Evolutionary conservation across 2,113 vertebrate genomes (phyloP).

Genomic region (Lepus americanus): DNA sequence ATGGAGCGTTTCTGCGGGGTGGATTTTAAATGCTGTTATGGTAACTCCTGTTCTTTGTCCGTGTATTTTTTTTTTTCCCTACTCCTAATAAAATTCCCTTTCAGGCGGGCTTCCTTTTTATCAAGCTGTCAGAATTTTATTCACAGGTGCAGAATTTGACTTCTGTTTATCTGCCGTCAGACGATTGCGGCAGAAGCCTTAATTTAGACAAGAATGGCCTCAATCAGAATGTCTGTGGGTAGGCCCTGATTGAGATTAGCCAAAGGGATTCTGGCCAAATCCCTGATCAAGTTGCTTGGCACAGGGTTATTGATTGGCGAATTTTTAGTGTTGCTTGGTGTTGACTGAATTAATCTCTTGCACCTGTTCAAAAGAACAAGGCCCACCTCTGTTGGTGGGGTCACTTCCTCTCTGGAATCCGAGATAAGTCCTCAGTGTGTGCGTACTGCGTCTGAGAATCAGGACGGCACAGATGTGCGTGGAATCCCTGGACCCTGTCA

Average conservation of each 20-base stretch:
- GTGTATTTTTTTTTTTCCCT: constrained; percentile 56
- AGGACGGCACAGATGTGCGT: neutral
- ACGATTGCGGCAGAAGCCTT: constrained; percentile 38
- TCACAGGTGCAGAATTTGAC: constrained; percentile 29
- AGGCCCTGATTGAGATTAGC: constrained; percentile 70
- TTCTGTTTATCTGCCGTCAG: constrained; percentile 63
- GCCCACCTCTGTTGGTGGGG: neutral
- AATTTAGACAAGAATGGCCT: constrained; percentile 65
- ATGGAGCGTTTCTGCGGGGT: neutral
- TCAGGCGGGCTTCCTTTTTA: neutral
- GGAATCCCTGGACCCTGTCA: neutral
- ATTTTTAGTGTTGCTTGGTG: constrained; percentile 75
- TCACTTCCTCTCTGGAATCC: constrained; percentile 75
- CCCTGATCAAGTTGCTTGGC: constrained; percentile 80
- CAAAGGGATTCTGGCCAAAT: constrained; percentile 76
- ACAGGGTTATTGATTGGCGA: constrained; percentile 74
- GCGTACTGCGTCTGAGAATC: neutral
- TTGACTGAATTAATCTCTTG: constrained; percentile 78
- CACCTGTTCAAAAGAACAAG: constrained; percentile 74
- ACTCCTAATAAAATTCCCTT: constrained; percentile 34
- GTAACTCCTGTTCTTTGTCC: neutral
- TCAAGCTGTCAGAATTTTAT: constrained; percentile 49
- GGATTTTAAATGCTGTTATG: constrained; percentile 51
- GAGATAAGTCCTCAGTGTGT: constrained; percentile 23
- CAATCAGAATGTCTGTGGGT: constrained; percentile 67